A percentile compares a stretch with the other conserved stretches of the same genome.
These are phyloP conservation scores for Scolopax rusticola DNA, from an alignment of 2,797 vertebrate genomes.

Conservation along the genomic window DNA sequence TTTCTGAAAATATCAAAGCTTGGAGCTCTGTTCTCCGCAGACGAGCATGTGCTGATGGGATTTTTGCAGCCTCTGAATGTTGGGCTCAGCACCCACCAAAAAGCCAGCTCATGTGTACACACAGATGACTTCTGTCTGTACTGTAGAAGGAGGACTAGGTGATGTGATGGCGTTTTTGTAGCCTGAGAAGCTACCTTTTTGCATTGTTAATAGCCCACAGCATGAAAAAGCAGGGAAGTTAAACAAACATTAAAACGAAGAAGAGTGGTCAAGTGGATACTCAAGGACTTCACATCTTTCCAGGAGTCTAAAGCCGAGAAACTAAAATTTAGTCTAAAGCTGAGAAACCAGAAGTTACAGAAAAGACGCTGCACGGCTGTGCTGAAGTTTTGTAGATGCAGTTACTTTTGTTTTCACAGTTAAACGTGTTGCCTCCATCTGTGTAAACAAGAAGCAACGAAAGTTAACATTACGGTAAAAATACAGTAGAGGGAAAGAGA, in stretches of 20 bases:
- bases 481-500: background rate
- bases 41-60: background rate
- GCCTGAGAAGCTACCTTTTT: background rate
- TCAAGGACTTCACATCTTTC: background rate
- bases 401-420: background rate
- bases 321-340: background rate
- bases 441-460: slow-evolving; percentile 16
- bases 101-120: background rate
- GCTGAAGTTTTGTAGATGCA: background rate
- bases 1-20: background rate
- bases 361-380: rapidly evolving
- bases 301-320: background rate
- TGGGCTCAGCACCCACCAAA: background rate
- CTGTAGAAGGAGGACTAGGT: background rate
- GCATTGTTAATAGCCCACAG: background rate
- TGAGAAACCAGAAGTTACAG: background rate
- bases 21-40: background rate
- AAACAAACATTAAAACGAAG: background rate
- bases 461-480: background rate
- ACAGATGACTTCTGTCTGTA: background rate
- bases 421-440: background rate
- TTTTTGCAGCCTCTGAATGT: background rate
- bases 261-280: background rate
- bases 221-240: background rate
- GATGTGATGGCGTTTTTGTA: background rate